Base-by-base conservation (phyloP, 2,888 invertebrate genomes). In the Pammene fasciana region DNA sequence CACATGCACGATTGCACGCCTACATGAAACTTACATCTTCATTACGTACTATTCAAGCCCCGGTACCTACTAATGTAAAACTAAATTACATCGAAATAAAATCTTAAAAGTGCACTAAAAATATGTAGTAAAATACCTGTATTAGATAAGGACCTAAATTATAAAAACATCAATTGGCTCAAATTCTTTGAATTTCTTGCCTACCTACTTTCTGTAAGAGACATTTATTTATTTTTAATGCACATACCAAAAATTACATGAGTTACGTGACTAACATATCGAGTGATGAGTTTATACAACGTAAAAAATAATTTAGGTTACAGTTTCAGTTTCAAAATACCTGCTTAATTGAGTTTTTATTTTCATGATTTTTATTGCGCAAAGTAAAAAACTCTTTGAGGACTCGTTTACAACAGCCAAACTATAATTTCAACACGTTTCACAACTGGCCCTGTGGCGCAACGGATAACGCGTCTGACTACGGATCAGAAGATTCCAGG, bases 401-500 rank as follows among this genome's bases (percentile, higher is more conserved):
- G 11, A 52, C 6, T n/a, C 2, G 8, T n/a, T 13, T 16, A 26
- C 10, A 7, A 8, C 10, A 52, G 6, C 0, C 46, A 13, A 4
- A 34, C 9, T 1, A 10, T 57, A 60, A 73, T 72, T 74, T 74
- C 57, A 11, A 34, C 26, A 0, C 0, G 0, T 2, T n/a, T 0
- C 0, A 0, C 50, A 67, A 43, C 60, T 38, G 85, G 85, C 85
- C 86, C 82, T 86, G 86, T 86, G 86, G 85, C 86, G 85, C 86
- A 87, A 86, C 83, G 86, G 83, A 89, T 90, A 90, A 90, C 89
- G 89, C 89, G 94, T 94, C 94, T 94, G 94, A 94, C 94, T 94
- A 94, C 94, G 94, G 94, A 94, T 94, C 94, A 94, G 93, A 93
- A 94, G 93, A 94, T 94, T 94, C 93, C 94, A 94, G 94, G 91